Percentiles rank a stretch among this genome's conserved stretches.
These are phyloP conservation scores for Sorex araneus DNA, from an alignment of 2,113 vertebrate species.

Conservation along the genomic window DNA sequence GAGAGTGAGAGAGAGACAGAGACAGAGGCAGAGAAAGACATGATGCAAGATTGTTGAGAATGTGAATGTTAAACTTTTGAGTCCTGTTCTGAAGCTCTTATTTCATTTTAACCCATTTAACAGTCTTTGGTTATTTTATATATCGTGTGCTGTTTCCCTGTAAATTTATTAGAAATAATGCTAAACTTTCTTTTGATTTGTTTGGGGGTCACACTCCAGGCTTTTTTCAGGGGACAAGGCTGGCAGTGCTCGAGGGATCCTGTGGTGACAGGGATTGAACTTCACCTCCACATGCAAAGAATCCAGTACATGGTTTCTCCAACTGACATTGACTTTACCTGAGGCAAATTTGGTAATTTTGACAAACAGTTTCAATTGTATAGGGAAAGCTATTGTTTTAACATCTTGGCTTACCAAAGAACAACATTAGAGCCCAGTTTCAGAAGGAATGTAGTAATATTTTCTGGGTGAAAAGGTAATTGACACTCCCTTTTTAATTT, in stretches of 20 bases:
- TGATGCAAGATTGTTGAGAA: constrained; percentile 23
- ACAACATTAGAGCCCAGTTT: not conserved
- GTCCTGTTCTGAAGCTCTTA: not conserved
- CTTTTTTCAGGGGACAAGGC: no score
- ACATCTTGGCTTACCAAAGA: constrained; percentile 1
- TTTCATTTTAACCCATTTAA: no score
- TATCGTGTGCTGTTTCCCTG: no score
- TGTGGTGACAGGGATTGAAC: no score
- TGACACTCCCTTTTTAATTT: constrained; percentile 26
- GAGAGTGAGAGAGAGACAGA: not conserved
- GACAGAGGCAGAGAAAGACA: no score
- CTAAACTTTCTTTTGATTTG: no score
- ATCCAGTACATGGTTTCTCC: not conserved
- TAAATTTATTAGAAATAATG: no score
- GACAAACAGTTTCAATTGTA: not conserved
- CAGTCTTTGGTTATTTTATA: no score
- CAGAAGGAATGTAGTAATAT: constrained; percentile 25
- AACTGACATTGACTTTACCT: not conserved
- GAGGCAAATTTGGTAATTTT: constrained; percentile 40
- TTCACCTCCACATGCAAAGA: no score
- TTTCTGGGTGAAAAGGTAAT: not conserved
- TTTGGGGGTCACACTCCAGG: no score
- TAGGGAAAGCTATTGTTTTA: constrained; percentile 58
- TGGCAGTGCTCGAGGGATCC: no score
- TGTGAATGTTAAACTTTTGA: constrained; percentile 3